phyloP scores from a whole-genome alignment of 2,888 invertebrate species.

The Lordiphosa andalusiaca region DNA sequence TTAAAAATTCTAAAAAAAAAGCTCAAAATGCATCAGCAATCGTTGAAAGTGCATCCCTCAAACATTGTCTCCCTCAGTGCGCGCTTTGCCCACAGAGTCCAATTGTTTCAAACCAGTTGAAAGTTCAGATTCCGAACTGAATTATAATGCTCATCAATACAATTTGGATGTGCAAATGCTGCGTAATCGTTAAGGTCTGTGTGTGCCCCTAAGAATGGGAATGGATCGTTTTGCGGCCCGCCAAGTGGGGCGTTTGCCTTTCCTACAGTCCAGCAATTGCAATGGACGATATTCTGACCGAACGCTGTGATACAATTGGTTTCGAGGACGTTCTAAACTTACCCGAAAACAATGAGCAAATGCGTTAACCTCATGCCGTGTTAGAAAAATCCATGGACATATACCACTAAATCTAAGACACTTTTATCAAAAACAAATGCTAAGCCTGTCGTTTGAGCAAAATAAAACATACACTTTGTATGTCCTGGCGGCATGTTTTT shows the following conservation, averaged over 20 bases:
- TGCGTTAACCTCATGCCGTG: conserved; percentile 91
- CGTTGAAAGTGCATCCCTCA: conserved; percentile 76
- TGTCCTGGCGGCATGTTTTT: too few species aligned
- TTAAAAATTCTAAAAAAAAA: conserved; percentile 2
- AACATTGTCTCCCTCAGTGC: conserved; percentile 67
- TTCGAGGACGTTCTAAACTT: conserved; percentile 89
- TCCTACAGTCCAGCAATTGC: conserved; percentile 81
- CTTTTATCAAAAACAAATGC: too few species aligned
- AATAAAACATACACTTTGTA: too few species aligned
- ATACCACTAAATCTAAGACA: conserved; percentile 34
- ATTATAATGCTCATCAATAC: conserved; percentile 84
- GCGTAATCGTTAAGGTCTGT: conserved; percentile 91
- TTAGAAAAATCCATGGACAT: conserved; percentile 84
- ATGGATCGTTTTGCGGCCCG: conserved; percentile 92
- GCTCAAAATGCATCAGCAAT: conserved; percentile 59
- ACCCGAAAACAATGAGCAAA: conserved; percentile 86
- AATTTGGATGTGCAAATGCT: conserved; percentile 88
- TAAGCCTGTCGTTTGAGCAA: too few species aligned
- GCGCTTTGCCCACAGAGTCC: conserved; percentile 66
- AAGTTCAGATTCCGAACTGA: conserved; percentile 76
- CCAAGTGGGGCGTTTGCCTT: conserved; percentile 85
- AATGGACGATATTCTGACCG: conserved; percentile 87
- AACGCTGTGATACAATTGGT: conserved; percentile 87
- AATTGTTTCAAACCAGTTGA: conserved; percentile 77
- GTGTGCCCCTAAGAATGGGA: conserved; percentile 91